A percentile compares a stretch with the other conserved stretches of the same genome.
These are phyloP conservation scores for Turnix velox DNA, from an alignment of 2,113 vertebrate genomes.

Conservation along the genomic window DNA sequence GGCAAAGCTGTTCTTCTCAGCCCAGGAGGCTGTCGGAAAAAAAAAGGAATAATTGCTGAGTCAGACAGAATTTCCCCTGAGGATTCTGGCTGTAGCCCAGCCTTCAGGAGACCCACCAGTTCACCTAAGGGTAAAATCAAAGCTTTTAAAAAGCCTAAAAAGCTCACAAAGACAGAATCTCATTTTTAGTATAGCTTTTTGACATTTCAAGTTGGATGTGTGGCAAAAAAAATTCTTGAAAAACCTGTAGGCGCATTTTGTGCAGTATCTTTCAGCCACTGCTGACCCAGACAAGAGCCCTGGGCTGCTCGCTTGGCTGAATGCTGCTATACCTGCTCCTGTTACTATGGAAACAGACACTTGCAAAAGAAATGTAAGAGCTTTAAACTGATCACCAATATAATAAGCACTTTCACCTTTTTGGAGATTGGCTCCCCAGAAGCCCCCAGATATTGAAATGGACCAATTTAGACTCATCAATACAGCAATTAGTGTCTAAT, in stretches of 20 bases:
- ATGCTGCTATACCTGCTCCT: conserved; percentile 13
- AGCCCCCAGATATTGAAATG: neutral
- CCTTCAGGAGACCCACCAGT: neutral
- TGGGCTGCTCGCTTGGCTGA: neutral
- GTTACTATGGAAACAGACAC: conserved; percentile 42
- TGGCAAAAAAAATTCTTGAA: neutral
- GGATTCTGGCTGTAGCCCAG: conserved; percentile 17
- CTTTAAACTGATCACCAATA: conserved; percentile 1
- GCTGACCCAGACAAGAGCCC: neutral
- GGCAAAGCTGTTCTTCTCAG: neutral
- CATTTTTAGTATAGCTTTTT: neutral
- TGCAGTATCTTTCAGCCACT: neutral
- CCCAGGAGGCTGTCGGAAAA: neutral
- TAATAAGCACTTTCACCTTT: conserved; percentile 6
- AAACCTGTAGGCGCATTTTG: neutral
- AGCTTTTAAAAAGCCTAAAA: neutral
- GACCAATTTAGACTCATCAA: neutral
- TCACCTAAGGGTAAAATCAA: conserved; percentile 17
- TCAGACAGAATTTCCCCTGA: conserved; percentile 13
- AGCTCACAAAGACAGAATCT: neutral
- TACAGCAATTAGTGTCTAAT: neutral
- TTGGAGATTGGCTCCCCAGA: neutral
- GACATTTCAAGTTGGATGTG: neutral
- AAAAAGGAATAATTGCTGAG: conserved; percentile 21
- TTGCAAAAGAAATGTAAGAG: neutral